A percentile compares a stretch with the other conserved stretches of the same genome.
phyloP scores from a whole-genome alignment of 2,113 vertebrate species.

The Nothocercus julius region DNA sequence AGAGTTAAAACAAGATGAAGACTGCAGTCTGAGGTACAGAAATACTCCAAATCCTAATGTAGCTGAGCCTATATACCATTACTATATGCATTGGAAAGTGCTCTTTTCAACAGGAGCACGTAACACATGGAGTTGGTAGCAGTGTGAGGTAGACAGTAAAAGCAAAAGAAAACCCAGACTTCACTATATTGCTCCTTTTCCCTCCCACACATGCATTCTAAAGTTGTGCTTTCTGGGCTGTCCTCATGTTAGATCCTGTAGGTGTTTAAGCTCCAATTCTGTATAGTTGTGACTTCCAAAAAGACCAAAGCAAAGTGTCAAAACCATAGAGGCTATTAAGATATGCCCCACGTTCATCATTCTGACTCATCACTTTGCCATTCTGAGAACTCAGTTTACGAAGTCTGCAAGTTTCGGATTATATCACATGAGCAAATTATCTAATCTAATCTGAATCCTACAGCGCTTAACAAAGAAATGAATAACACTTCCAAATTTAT shows the following conservation, averaged over 20 bases:
- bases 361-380: background rate
- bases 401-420: background rate
- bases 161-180: background rate
- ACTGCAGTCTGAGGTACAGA: background rate
- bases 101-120: background rate
- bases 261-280: background rate
- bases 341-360: background rate
- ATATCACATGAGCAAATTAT: background rate
- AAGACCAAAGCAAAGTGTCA: background rate
- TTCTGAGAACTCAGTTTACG: background rate
- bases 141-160: background rate
- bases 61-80: background rate
- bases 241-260: background rate
- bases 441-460: background rate
- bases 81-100: background rate
- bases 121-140: background rate
- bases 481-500: background rate
- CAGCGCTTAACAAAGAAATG: background rate
- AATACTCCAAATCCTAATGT: background rate
- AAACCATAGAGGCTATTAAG: background rate
- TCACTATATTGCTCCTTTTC: background rate
- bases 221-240: background rate
- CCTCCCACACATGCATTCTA: background rate
- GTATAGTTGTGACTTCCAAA: fast-evolving
- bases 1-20: background rate